A percentile compares a stretch with the other conserved stretches of the same genome.
Evolutionary conservation across 1,140 invertebrate genomes (phyloP).

Genomic region (Caenorhabditis elegans): DNA sequence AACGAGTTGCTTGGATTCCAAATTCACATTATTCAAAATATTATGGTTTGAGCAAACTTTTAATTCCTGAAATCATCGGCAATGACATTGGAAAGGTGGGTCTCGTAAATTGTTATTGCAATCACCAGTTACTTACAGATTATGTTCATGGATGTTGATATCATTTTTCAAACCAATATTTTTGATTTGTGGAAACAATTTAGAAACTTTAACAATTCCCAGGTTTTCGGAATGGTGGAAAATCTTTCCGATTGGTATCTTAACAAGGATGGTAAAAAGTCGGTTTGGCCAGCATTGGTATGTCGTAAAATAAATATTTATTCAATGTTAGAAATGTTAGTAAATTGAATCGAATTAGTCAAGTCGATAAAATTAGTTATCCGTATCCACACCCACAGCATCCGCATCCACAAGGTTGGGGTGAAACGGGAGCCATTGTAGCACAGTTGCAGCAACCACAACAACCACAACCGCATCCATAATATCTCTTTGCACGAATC

Average conservation of each 20-base stretch:
- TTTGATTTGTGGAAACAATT: neutral
- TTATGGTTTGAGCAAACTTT: neutral
- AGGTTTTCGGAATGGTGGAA: neutral
- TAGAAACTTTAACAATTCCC: neutral
- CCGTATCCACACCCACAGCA: constrained; percentile 12
- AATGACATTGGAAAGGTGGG: neutral
- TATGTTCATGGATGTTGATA: constrained; percentile 6
- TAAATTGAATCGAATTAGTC: too few relatives aligned
- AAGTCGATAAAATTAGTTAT: neutral
- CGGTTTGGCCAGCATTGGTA: neutral
- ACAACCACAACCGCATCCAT: constrained; percentile 1
- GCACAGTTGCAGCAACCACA: neutral
- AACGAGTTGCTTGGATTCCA: neutral
- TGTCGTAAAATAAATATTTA: too few relatives aligned
- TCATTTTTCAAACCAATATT: neutral
- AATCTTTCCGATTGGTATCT: constrained; percentile 6
- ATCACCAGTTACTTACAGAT: neutral
- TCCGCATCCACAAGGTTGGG: neutral
- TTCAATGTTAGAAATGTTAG: too few relatives aligned
- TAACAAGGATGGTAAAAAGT: neutral
- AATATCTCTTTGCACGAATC: neutral
- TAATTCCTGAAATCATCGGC: neutral
- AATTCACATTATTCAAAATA: constrained; percentile 12
- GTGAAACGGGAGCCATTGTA: neutral
- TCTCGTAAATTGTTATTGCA: neutral